These are phyloP conservation scores for Parascotia fuliginaria DNA, from an alignment of 2,888 invertebrate genomes.

Conservation along the genomic window DNA sequence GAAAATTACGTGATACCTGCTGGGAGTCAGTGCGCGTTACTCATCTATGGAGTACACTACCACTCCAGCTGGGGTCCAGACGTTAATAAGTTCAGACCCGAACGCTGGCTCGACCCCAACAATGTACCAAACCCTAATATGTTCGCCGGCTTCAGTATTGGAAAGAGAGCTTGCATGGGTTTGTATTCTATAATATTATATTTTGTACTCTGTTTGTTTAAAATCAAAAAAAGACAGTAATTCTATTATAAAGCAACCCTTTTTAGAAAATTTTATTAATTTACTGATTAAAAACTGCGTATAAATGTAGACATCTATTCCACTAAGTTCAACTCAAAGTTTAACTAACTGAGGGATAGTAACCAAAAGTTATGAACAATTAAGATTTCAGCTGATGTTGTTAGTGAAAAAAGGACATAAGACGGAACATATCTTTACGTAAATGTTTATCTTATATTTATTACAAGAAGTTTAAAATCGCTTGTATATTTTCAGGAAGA, in stretches of 20 bases:
- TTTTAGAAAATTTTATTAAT: too few relatives aligned
- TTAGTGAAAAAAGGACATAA: too few relatives aligned
- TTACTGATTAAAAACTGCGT: too few relatives aligned
- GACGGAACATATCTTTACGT: too few relatives aligned
- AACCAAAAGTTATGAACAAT: too few relatives aligned
- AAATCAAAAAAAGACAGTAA: too few relatives aligned
- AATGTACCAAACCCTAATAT: conserved; percentile 25
- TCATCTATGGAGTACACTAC: conserved; percentile 17
- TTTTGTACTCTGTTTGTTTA: too few relatives aligned
- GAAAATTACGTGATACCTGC: conserved; percentile 26
- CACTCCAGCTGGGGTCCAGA: conserved; percentile 33
- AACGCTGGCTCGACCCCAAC: conserved; percentile 24
- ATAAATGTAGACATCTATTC: too few relatives aligned
- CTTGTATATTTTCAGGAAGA: conserved; percentile 44
- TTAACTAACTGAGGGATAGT: too few relatives aligned
- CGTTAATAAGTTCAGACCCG: conserved; percentile 24
- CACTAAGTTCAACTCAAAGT: too few relatives aligned
- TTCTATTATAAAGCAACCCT: too few relatives aligned
- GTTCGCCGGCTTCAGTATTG: conserved; percentile 25
- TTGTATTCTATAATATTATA: conserved; percentile 1
- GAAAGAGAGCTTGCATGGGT: conserved; percentile 29
- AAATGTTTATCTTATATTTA: background rate
- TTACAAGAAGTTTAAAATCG: background rate
- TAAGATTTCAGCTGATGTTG: too few relatives aligned
- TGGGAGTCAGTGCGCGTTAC: conserved; percentile 14